Evolutionary conservation across 1,140 invertebrate genomes (phyloP).

Genomic region (Tetramorium alpestre): DNA sequence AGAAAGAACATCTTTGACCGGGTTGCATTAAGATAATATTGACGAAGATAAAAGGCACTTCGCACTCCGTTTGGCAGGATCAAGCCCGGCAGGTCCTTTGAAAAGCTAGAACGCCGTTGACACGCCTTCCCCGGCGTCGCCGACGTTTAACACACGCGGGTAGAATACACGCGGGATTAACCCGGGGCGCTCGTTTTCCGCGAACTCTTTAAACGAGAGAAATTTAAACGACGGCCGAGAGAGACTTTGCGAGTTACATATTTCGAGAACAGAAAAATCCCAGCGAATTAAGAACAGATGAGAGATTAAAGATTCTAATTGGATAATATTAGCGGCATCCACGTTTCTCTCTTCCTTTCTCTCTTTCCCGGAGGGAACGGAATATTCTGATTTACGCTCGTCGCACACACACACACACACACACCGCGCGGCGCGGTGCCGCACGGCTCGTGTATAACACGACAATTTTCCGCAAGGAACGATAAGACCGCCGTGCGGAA

Average conservation of each 20-base stretch:
- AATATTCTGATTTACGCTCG: not conserved
- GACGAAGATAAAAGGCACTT: slow-evolving; percentile 44
- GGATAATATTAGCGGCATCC: not conserved
- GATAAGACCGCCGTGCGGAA: slow-evolving; percentile 11
- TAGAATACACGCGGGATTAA: not conserved
- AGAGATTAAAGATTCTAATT: slow-evolving; percentile 5
- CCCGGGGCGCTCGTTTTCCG: not conserved
- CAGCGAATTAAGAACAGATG: not conserved
- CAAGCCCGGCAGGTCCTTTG: slow-evolving; percentile 1
- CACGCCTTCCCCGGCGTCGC: not conserved
- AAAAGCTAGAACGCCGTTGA: slow-evolving; percentile 29
- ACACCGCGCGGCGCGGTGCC: too few relatives aligned
- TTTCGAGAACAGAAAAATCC: not conserved
- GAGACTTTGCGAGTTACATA: not conserved
- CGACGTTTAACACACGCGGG: not conserved
- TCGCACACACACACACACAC: too few relatives aligned
- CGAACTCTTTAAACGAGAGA: not conserved
- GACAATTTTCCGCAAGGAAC: slow-evolving; percentile 18
- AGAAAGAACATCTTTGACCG: slow-evolving; percentile 41
- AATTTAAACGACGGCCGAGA: not conserved
- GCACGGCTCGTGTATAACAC: not conserved
- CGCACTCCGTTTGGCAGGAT: slow-evolving; percentile 23
- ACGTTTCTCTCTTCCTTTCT: not conserved
- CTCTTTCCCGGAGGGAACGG: not conserved
- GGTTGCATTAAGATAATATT: slow-evolving; percentile 48